Evolutionary conservation across 2,113 vertebrate species (phyloP), one percentile per base, ranked within the genome.

Genomic region (Pleuronectes platessa): DNA sequence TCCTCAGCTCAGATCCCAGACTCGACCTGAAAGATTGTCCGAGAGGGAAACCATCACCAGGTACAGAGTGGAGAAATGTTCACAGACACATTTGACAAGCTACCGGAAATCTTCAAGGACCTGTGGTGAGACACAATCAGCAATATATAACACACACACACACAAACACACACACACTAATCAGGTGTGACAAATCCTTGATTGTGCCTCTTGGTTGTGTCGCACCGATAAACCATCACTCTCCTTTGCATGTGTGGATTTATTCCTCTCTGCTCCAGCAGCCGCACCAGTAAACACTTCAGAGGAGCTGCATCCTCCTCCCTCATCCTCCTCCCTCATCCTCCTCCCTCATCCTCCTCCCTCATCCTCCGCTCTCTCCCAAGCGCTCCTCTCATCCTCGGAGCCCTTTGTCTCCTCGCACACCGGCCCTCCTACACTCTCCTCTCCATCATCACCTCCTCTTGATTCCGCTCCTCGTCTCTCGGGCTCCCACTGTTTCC

Each of bases 401-500:
- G 37, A 80, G 78, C 61, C 69, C 63, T 88, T 85, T 88, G 78
- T 87, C 81, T 87, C 81, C 49, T 37, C 77, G 69, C 79, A 71
- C 60, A 8, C 58, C 21, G 13, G 64, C 68, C 78, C 83, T 81
- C 79, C 90, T 72, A 84, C 79, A 66, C 70, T 35, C 63, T 81
- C 72, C 55, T 74, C 67, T 79, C 68, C 67, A 84, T 79, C 76
- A 78, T 75, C 74, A 60, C 14, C 61, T 65, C 74, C 69, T 73
- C 71, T 70, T 45, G 40, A 62, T 82, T 70, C 53, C 20, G 56
- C 65, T 31, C 23, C 77, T 76, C 1, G 13, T 24, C 5, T 56
- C 55, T 56, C 12, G 0, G 0, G 76, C 80, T 85, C 68, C 74
- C 64, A 31, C 47, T 0, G 0, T 74, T 76, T 21, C 71, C 53